phyloP scores from a whole-genome alignment of 2,797 vertebrate genomes.

The Anableps anableps region DNA sequence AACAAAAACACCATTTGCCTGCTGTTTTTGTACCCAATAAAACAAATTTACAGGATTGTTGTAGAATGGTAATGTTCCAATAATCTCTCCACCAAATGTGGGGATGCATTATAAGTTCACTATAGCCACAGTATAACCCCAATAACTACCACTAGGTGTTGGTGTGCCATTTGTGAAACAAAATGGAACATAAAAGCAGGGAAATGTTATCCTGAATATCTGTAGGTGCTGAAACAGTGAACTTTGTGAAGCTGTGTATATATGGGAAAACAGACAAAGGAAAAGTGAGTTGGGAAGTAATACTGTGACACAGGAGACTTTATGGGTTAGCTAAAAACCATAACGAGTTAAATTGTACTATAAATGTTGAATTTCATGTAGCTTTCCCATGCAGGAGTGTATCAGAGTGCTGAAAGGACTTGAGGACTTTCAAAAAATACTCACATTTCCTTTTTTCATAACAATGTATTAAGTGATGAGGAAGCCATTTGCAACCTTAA shows the following conservation, averaged over 20 bases:
- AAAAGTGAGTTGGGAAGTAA: background rate
- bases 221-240: background rate
- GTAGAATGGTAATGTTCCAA: background rate
- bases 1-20: background rate
- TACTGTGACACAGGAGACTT: slow-evolving; percentile 10
- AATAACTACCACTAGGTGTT: background rate
- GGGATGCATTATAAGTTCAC: background rate
- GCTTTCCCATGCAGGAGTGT: background rate
- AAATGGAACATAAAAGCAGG: background rate
- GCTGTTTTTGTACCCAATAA: background rate
- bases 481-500: slow-evolving; percentile 20
- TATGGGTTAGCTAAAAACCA: slow-evolving; percentile 21
- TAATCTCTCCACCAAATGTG: background rate
- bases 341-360: slow-evolving; percentile 13
- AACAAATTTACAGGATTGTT: background rate
- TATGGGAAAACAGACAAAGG: slow-evolving; percentile 11
- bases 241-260: slow-evolving; percentile 1
- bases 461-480: slow-evolving; percentile 24
- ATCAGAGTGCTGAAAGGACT: slow-evolving; percentile 17
- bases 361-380: background rate
- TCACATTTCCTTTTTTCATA: slow-evolving; percentile 18
- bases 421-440: slow-evolving; percentile 13
- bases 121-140: too few relatives aligned
- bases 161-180: slow-evolving; percentile 12
- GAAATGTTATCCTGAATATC: slow-evolving; percentile 6